phyloP scores from a whole-genome alignment of 2,113 vertebrate genomes.

The Trochalopteron elliotii region DNA sequence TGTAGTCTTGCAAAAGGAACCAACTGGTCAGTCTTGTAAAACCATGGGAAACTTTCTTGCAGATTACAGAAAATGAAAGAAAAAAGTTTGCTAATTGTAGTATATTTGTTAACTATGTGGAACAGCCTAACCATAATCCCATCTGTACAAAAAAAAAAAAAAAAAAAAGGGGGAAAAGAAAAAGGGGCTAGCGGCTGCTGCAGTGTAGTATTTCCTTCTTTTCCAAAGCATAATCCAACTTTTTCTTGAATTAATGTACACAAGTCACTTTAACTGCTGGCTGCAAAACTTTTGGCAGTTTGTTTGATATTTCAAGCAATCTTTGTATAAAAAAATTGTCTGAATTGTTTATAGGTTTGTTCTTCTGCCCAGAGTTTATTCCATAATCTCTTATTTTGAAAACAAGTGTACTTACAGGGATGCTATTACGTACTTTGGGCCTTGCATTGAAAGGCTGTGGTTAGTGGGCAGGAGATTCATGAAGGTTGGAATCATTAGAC shows the following conservation, averaged over 20 bases:
- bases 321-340: slow-evolving; percentile 42
- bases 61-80: slow-evolving; percentile 12
- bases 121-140: not conserved
- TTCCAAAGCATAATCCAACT: slow-evolving; percentile 54
- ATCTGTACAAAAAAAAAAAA: not conserved
- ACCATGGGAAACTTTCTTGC: not conserved
- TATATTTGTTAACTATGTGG: not conserved
- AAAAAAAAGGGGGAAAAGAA: not conserved
- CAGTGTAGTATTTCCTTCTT: slow-evolving; percentile 15
- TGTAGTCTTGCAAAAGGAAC: not conserved
- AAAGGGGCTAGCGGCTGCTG: not conserved
- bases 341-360: slow-evolving; percentile 64
- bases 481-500: not conserved
- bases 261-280: slow-evolving; percentile 48
- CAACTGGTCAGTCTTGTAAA: not conserved
- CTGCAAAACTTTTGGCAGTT: slow-evolving; percentile 44
- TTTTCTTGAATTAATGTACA: slow-evolving; percentile 46
- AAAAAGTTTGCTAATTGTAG: not conserved
- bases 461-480: not conserved
- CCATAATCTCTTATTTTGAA: slow-evolving; percentile 46
- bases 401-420: not conserved
- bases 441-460: not conserved
- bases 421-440: not conserved
- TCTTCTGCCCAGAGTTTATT: slow-evolving; percentile 42
- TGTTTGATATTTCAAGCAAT: slow-evolving; percentile 52